Evolutionary conservation across 2,113 vertebrate species (phyloP), one percentile per base, ranked within the genome.

Genomic region (Myrmecobius fasciatus): DNA sequence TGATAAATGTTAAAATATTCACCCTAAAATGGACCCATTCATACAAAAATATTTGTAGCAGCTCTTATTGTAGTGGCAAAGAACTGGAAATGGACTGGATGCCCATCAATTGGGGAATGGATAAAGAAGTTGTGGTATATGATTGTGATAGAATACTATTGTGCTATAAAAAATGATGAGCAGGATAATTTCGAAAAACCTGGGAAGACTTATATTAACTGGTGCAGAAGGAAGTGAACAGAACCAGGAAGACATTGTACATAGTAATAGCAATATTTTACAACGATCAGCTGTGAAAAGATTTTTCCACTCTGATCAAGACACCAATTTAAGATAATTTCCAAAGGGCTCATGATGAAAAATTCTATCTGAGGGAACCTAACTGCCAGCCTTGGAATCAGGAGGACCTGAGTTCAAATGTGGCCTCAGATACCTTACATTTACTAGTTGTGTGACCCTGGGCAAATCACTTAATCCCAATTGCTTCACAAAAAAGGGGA

Each of bases 1-100:
- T 96, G 97, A 97, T 75, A 17, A 75, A 75, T 97, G 67, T 92
- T 97, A 52, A 95, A 97, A 98, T 97, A 93, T 52, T 88, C 52
- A 97, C 95, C 95, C 94, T 89, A 46, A 96, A 94, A 96, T 20
- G 36, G 17, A 22, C 67, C 36, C 67, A 75, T n/a, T 75, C 36
- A n/a, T 75, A 75, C 17, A 75, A 75, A 75, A 75, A 75, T 67
- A 17, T 75, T n/a, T n/a, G 20, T 75, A n/a, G 36, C 36, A 75
- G 1, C 36, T 75, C 17, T n/a, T 75, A 22, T 75, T 20, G 36
- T 75, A 36, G 3, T 75, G 31, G 36, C 67, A 75, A n/a, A 75
- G 67, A 75, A n/a, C n/a, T n/a, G 36, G 67, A 75, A 75, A 75
- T 20, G 22, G 36, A 75, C 14, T 8, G 31, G 12, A 67, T 67